A percentile compares a stretch with the other conserved stretches of the same genome.
Evolutionary conservation across 2,888 invertebrate species (phyloP).

Genomic region (Thysanoteuthis rhombus): DNA sequence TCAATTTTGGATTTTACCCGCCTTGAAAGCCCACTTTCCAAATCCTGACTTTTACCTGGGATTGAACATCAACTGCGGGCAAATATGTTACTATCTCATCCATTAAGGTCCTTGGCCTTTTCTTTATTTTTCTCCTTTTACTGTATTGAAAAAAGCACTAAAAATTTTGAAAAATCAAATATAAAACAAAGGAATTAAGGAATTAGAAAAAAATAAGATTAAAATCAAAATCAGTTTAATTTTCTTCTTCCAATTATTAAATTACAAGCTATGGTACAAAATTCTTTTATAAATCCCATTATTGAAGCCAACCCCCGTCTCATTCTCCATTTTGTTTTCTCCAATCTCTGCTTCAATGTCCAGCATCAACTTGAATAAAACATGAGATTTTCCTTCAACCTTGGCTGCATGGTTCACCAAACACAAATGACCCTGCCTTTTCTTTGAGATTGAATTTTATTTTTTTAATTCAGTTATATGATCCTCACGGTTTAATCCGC

Average conservation of each 20-base stretch:
- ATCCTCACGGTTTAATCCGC: not conserved
- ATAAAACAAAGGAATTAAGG: not conserved
- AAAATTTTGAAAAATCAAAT: not conserved
- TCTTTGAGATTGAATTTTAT: not conserved
- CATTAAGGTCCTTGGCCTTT: not conserved
- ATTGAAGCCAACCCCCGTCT: not conserved
- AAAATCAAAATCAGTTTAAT: not conserved
- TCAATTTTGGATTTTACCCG: too few relatives aligned
- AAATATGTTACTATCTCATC: not conserved
- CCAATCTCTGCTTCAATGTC: not conserved
- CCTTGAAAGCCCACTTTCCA: too few relatives aligned
- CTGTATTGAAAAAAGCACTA: too few relatives aligned
- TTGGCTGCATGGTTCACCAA: not conserved
- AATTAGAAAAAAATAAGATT: too few relatives aligned
- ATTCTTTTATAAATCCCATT: not conserved
- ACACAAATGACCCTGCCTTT: not conserved
- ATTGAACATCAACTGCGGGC: not conserved
- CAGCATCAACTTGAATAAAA: not conserved
- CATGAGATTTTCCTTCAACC: conserved; percentile 12
- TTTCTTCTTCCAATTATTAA: conserved; percentile 12
- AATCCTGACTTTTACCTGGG: not conserved
- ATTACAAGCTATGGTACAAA: not conserved
- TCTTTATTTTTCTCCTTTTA: not conserved
- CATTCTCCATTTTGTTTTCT: not conserved
- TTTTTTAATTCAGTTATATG: not conserved